phyloP scores from a whole-genome alignment of 2,113 vertebrate genomes.

The Paradoxurus hermaphroditus region DNA sequence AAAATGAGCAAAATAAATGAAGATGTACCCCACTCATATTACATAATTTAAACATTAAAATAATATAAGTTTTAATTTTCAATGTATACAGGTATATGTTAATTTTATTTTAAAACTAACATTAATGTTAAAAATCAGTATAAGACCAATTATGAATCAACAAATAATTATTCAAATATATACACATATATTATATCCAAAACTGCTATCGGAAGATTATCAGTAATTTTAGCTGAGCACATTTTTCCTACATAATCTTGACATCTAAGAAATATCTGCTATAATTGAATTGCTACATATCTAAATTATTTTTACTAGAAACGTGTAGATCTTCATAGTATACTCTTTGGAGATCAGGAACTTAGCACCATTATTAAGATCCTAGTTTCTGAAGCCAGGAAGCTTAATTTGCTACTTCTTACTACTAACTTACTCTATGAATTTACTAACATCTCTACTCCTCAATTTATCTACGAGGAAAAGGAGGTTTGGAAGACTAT shows the following conservation, averaged over 20 bases:
- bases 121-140: background rate
- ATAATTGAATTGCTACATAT: background rate
- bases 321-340: background rate
- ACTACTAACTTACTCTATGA: background rate
- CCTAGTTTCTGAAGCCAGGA: background rate
- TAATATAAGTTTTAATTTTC: background rate
- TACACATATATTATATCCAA: background rate
- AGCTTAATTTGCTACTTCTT: background rate
- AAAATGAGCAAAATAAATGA: background rate
- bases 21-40: background rate
- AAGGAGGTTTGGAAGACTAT: background rate
- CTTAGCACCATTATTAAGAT: background rate
- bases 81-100: background rate
- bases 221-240: background rate
- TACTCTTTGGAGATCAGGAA: background rate
- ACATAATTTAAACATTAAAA: background rate
- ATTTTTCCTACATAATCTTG: background rate
- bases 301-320: background rate
- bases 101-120: background rate
- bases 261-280: background rate
- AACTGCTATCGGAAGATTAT: background rate
- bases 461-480: background rate
- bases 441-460: background rate
- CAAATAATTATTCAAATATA: background rate
- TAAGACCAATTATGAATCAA: background rate